Base-by-base conservation (phyloP, 92 coral and sea anemone genomes). In the Siderastrea radians region DNA sequence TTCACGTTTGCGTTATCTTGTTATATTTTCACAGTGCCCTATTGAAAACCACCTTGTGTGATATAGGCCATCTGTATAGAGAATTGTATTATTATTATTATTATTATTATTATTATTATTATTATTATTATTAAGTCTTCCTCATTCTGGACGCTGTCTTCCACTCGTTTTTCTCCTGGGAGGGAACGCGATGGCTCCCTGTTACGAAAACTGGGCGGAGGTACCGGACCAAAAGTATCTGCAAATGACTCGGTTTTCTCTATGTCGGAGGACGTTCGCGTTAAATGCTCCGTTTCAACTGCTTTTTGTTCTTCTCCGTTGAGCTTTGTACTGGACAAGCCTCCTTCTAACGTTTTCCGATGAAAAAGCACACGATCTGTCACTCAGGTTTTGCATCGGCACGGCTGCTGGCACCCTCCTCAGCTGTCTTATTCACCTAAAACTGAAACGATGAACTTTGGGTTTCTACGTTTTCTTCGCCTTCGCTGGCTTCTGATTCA, bases 401-500 rank as follows among this genome's bases (percentile, higher is more conserved):
- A 64, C 17, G 57, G 14, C 17, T 49, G 5, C 59, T 49, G 16
- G 60, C 52, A 26, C 70, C 62, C 54, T 54, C 73, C 14, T 71
- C 74, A 5, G 65, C 15, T 9, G 85, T 11, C 43, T 82, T 70
- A 59, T 49, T 63, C 49, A 54, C 38, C 38, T 0, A 57, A 50
- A 60, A 57, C 44, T 62, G 67, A 61, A 59, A 52, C 68, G 50
- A 14, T 51, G 17, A 13, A 61, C 38, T 45, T 63, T 83, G 67
- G 26, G 55, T 19, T 48, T 59, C 68, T 59, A 57, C 68, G 53
- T 72, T 66, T 13, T 68, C 87, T 0, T 80, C 81, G 44, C 50
- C 81, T 45, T 91, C 94, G 49, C 94, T 97, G 57, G 89, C 83
- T 11, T 93, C 94, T 50, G 94, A 90, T 48, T 90, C 92, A 43